phyloP scores from a whole-genome alignment of 2,113 vertebrate species.

The Circaetus gallicus region DNA sequence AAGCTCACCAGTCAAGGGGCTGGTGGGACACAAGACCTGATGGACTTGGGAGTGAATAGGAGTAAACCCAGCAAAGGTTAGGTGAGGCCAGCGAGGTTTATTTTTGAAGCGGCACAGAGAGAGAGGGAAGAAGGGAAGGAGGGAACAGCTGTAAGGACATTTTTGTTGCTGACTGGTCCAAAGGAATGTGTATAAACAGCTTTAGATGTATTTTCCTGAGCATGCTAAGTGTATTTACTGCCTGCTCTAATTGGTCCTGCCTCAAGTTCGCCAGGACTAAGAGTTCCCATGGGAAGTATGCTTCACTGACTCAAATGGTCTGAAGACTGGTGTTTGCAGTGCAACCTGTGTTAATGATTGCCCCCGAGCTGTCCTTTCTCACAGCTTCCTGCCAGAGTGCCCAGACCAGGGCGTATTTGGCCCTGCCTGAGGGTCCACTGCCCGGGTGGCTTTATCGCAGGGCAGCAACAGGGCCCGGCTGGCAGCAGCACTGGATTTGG shows the following conservation, averaged over 20 bases:
- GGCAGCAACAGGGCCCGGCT: not conserved
- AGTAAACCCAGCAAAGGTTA: constrained; percentile 22
- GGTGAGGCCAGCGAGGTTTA: constrained; percentile 28
- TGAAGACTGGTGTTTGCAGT: not conserved
- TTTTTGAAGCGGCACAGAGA: not conserved
- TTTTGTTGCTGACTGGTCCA: constrained; percentile 53
- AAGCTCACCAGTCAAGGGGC: not conserved
- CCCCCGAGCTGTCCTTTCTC: not conserved
- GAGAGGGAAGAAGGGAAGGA: constrained; percentile 15
- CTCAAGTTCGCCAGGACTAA: constrained; percentile 45
- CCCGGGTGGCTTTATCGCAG: not conserved
- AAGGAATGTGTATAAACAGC: constrained; percentile 58
- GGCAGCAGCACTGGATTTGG: not conserved
- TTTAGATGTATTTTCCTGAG: constrained; percentile 61
- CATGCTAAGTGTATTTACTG: constrained; percentile 56
- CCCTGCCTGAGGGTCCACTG: not conserved
- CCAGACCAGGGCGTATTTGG: not conserved
- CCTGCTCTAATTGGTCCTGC: constrained; percentile 47
- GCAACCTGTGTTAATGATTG: constrained; percentile 51
- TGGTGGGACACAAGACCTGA: not conserved
- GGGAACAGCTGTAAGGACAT: constrained; percentile 37
- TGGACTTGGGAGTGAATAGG: not conserved
- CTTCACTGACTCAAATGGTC: constrained; percentile 25
- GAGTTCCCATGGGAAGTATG: constrained; percentile 47
- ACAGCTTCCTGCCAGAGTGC: not conserved